These are phyloP conservation scores for Semaprochilodus insignis DNA, from an alignment of 2,797 vertebrate genomes.

Conservation along the genomic window DNA sequence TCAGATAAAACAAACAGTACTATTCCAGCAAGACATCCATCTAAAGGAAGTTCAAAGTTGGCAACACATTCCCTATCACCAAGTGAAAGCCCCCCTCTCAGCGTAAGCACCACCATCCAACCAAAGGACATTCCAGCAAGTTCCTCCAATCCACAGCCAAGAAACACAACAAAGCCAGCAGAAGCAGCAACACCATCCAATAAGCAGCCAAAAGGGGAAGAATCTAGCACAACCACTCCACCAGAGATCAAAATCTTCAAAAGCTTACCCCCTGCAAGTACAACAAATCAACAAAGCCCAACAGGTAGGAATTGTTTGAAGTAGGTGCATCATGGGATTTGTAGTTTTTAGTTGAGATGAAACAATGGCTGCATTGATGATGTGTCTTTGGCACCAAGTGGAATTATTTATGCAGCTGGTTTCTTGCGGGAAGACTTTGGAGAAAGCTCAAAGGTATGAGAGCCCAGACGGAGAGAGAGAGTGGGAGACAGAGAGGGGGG, in stretches of 20 bases:
- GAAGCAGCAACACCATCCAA: slow-evolving; percentile 49
- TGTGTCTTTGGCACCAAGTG: slow-evolving; percentile 50
- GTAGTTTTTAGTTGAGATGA: slow-evolving; percentile 22
- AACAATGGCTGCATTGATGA: slow-evolving; percentile 47
- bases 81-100: slow-evolving; percentile 15
- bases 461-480: slow-evolving; percentile 47
- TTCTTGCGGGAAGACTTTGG: slow-evolving; percentile 64
- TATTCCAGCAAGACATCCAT: slow-evolving; percentile 32
- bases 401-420: slow-evolving; percentile 75
- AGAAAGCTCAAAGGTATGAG: slow-evolving; percentile 66
- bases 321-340: slow-evolving; percentile 28
- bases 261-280: slow-evolving; percentile 18
- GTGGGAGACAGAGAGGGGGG: background rate
- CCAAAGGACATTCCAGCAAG: slow-evolving; percentile 40
- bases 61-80: slow-evolving; percentile 33
- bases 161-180: slow-evolving; percentile 50
- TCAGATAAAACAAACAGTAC: slow-evolving; percentile 51
- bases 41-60: slow-evolving; percentile 52
- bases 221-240: slow-evolving; percentile 42
- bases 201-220: slow-evolving; percentile 36
- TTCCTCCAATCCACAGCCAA: slow-evolving; percentile 52
- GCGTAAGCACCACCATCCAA: slow-evolving; percentile 46
- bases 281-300: slow-evolving; percentile 57
- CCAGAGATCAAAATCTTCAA: slow-evolving; percentile 24
- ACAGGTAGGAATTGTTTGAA: slow-evolving; percentile 67